Conservation (phyloP, 2,888 invertebrate species). For the Drosophila atripex region DNA sequence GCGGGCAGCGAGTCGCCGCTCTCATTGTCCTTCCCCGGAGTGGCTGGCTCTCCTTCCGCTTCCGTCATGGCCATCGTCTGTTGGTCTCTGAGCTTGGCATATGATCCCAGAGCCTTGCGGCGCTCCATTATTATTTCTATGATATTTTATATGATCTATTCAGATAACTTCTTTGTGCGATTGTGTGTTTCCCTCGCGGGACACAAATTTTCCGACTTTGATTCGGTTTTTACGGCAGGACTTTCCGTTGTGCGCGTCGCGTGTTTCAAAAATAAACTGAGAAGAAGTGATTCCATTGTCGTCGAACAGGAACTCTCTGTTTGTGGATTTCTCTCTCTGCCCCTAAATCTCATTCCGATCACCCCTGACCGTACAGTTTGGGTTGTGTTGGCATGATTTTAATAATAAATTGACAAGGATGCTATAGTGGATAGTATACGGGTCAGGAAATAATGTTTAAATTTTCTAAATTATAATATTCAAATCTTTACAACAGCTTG, state of each 20-base stretch:
- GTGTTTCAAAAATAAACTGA: conserved; percentile 59
- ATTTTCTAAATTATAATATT: too few relatives aligned
- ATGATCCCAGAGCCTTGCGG: conserved; percentile 69
- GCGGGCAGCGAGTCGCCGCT: conserved; percentile 53
- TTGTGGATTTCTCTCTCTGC: conserved; percentile 1
- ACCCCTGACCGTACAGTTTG: not conserved
- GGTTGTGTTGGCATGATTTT: not conserved
- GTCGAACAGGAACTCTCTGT: conserved; percentile 19
- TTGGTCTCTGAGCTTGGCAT: conserved; percentile 70
- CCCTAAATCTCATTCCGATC: not conserved
- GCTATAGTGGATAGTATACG: not conserved
- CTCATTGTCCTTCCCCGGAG: conserved; percentile 25
- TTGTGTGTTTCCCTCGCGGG: not conserved
- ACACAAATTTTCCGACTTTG: conserved; percentile 18
- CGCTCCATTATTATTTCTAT: conserved; percentile 71
- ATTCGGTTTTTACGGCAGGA: conserved; percentile 37
- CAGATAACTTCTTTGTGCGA: not conserved
- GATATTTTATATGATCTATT: conserved; percentile 10
- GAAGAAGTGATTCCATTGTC: conserved; percentile 55
- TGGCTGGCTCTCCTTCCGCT: conserved; percentile 3
- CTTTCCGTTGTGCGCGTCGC: conserved; percentile 57
- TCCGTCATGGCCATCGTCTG: not conserved
- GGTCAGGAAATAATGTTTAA: not conserved
- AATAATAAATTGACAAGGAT: not conserved
- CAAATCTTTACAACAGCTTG: too few relatives aligned